Conservation (phyloP, 2,888 invertebrate species). For the Leptinotarsa juncta region DNA sequence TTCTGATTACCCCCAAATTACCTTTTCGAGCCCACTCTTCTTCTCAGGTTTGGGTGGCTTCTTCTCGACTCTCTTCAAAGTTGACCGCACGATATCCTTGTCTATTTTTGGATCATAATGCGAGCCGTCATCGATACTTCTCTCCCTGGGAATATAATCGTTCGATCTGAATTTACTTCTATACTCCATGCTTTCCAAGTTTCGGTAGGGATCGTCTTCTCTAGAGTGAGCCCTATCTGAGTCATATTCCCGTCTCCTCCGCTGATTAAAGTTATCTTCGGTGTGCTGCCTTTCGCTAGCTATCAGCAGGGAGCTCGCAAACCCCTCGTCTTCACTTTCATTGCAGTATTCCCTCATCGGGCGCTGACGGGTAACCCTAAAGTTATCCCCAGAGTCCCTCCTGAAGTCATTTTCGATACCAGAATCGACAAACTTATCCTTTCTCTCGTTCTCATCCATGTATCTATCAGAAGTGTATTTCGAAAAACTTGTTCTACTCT, state of each 20-base stretch:
- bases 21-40: conserved; percentile 81
- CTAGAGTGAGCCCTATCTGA: conserved; percentile 52
- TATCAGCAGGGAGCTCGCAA: conserved; percentile 76
- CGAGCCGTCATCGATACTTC: conserved; percentile 76
- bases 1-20: conserved; percentile 56
- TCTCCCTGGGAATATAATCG: conserved; percentile 69
- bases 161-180: conserved; percentile 65
- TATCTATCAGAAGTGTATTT: conserved; percentile 62
- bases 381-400: conserved; percentile 73
- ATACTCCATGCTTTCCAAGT: conserved; percentile 61
- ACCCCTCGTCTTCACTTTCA: conserved; percentile 79
- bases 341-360: conserved; percentile 62
- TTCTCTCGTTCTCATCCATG: conserved; percentile 65
- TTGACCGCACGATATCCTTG: conserved; percentile 65
- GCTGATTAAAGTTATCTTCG: conserved; percentile 70
- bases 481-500: conserved; percentile 55
- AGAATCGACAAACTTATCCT: conserved; percentile 77
- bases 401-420: conserved; percentile 83
- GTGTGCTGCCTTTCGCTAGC: conserved; percentile 81
- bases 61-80: conserved; percentile 66
- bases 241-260: conserved; percentile 55
- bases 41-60: conserved; percentile 73
- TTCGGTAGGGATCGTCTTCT: conserved; percentile 55
- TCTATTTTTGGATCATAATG: conserved; percentile 75
- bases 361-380: conserved; percentile 50